Evolutionary conservation across 1,140 invertebrate genomes (phyloP), one percentile per base, ranked within the genome.

Genomic region (Lasioglossum baleicum): DNA sequence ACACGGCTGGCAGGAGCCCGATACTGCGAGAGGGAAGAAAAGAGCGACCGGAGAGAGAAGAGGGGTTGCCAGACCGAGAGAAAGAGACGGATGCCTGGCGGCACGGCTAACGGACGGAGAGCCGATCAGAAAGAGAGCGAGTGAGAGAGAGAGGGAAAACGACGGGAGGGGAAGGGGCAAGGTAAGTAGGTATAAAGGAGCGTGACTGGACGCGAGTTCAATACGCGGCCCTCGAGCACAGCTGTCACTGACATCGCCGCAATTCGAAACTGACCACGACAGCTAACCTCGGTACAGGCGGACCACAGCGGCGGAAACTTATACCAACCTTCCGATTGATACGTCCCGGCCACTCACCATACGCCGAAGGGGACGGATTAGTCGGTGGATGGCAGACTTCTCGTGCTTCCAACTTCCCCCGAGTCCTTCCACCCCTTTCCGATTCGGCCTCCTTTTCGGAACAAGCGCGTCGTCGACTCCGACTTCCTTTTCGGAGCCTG

Each of bases 191-290:
- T 92, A 92, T 91, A 92, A 92, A 93, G 90, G 90, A 92, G 89
- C 87, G 88, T 88, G 88, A 89, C 88, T 92, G 91, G 89, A 91
- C 89, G 88, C 90, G 91, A 92, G 92, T 90, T 92, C 90, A 93
- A 93, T 92, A 92, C 91, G 88, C 88, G 88, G 86, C 88, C 87
- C 89, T 91, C 89, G 88, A 90, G 90, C 88, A 81, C 91, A 92
- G 91, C 92, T 92, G 92, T 92, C 92, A 91, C 87, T 90, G 88
- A 90, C 92, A 92, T 89, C 88, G 91, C 88, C 88, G 89, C 92
- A 92, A 92, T 93, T 89, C 91, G 88, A 92, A 93, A 92, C 92
- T 92, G 92, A 92, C 92, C 92, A 87, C 90, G 90, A 92, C 92
- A 92, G 91, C 88, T 88, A 90, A 89, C 87, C 86, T 90, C 88